Evolutionary conservation across 2,113 vertebrate species (phyloP), one percentile per base, ranked within the genome.

Genomic region (Seriola quinqueradiata): DNA sequence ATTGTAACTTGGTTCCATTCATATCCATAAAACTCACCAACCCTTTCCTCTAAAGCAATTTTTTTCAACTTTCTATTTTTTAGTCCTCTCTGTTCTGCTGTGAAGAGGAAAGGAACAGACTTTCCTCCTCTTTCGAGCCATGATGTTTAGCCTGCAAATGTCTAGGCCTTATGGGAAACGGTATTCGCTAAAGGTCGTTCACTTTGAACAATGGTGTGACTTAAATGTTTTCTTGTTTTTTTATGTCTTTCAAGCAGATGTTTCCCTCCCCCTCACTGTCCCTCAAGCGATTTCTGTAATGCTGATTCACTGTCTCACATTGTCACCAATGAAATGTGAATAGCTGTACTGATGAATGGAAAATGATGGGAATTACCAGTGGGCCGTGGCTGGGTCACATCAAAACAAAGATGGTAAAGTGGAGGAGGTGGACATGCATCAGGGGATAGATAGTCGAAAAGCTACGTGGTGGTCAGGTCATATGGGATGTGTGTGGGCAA

Each of bases 291-390:
- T 50, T 75, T 75, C 12, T 19, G 44, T 38, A n/a, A 76, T 13
- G 57, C 60, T 84, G 86, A 93, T 82, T 91, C 85, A 88, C 55
- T 79, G 74, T 75, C 70, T 85, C 85, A 50, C 42, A 58, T 71
- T 78, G 79, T 80, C 60, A 79, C 67, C 38, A 58, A 38, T 75
- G 46, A 83, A 76, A 79, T 78, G 46, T 1, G 52, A 86, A 81
- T 65, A 66, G 58, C 23, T 10, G 17, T 3, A 63, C 63, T 61
- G 72, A 86, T 87, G 80, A 82, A 73, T 84, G 90, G 86, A 87
- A 91, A 87, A 77, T 36, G 7, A 70, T 80, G 65, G 90, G 89
- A 89, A 88, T 83, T 84, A 85, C 83, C 82, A 57, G 63, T 44
- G 60, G 44, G 63, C 63, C 11, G 46, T 34, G 78, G 77, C 74